Conservation (phyloP, 2,888 invertebrate genomes). For the Sclerodermus sp. region DNA sequence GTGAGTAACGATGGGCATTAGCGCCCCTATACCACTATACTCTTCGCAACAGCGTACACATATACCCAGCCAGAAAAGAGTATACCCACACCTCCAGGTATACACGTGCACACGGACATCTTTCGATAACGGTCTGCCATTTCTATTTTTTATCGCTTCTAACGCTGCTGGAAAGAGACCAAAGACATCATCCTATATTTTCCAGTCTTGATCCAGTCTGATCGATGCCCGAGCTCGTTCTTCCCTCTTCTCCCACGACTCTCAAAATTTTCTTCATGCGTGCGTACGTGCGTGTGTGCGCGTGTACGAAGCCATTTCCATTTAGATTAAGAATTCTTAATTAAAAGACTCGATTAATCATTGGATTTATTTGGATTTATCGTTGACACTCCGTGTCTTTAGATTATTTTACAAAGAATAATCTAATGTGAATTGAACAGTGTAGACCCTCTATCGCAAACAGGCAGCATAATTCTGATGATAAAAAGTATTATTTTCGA, state of each 20-base stretch:
- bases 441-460: no score
- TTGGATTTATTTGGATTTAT: no score
- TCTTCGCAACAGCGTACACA: conserved; percentile 24
- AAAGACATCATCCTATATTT: conserved; percentile 20
- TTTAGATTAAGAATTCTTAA: no score
- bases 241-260: no score
- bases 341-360: no score
- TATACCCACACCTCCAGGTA: conserved; percentile 21
- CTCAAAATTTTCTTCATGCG: no score
- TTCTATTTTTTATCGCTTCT: conserved; percentile 32
- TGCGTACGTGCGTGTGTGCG: no score
- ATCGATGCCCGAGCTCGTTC: conserved; percentile 7
- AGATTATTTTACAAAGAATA: no score
- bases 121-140: conserved; percentile 39
- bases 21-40: conserved; percentile 37
- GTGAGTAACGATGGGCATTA: conserved; percentile 54
- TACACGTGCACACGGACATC: conserved; percentile 32
- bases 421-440: no score
- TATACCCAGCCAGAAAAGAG: background rate
- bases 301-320: no score
- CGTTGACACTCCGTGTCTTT: no score
- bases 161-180: background rate
- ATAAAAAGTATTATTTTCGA: conserved; percentile 28
- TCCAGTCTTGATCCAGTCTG: conserved; percentile 10
- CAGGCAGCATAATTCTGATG: no score